phyloP scores from a whole-genome alignment of 2,888 invertebrate species.

The Pseudococcus jackbeardsleyi region DNA sequence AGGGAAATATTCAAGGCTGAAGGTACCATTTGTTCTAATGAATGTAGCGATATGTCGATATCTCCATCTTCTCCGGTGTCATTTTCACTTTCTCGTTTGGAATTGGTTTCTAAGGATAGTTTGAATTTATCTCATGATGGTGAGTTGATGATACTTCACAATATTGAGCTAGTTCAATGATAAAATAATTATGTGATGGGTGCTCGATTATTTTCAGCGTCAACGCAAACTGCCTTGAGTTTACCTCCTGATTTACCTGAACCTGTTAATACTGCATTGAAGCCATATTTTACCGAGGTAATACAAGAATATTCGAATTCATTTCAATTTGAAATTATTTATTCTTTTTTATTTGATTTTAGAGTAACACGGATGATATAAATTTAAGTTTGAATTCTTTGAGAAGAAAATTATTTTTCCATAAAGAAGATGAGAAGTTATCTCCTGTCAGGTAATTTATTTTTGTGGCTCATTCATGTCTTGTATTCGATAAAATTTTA shows the following conservation, averaged over 20 bases:
- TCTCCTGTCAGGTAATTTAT: conserved; percentile 65
- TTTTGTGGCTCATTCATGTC: neutral
- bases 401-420: conserved; percentile 66
- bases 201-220: conserved; percentile 70
- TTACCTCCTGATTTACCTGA: conserved; percentile 77
- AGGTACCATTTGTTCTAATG: conserved; percentile 32
- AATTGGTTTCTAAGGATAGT: conserved; percentile 47
- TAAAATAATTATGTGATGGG: conserved; percentile 64
- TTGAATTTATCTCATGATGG: conserved; percentile 53
- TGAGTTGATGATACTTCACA: conserved; percentile 7
- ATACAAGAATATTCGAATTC: neutral
- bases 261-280: conserved; percentile 76
- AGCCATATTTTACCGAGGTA: conserved; percentile 73
- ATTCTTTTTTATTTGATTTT: neutral
- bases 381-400: conserved; percentile 65
- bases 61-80: conserved; percentile 41
- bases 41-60: conserved; percentile 8
- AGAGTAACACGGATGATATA: conserved; percentile 63
- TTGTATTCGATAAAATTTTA: neutral
- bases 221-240: conserved; percentile 78
- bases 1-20: conserved; percentile 58
- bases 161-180: conserved; percentile 66
- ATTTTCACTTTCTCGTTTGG: conserved; percentile 51
- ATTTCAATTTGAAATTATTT: neutral
- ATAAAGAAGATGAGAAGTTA: conserved; percentile 65